A percentile compares a stretch with the other conserved stretches of the same genome.
Conservation (phyloP, 1,140 invertebrate species). For the silkworm (Bombyx mori) region DNA sequence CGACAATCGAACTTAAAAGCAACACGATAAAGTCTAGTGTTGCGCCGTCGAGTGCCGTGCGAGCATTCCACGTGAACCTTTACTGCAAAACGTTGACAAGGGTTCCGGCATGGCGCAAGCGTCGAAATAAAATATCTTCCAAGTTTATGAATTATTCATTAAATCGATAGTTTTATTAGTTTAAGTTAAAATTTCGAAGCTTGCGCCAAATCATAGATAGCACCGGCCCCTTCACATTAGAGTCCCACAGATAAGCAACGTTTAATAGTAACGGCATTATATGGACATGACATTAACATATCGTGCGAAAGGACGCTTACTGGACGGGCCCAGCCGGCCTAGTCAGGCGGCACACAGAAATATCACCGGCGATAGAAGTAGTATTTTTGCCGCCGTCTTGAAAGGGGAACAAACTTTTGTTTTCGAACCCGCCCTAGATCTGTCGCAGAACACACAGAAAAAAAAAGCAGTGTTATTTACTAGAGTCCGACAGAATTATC, state of each 20-base stretch:
- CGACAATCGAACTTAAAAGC: slow-evolving; percentile 44
- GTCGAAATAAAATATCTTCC: no score
- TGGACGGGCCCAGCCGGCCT: slow-evolving; percentile 21
- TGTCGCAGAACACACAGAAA: slow-evolving; percentile 70
- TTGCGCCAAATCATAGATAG: no score
- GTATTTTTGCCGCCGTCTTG: slow-evolving; percentile 78
- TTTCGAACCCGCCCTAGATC: slow-evolving; percentile 72
- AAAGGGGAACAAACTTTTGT: slow-evolving; percentile 77
- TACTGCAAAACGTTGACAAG: slow-evolving; percentile 7
- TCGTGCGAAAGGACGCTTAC: slow-evolving; percentile 56
- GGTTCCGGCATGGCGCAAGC: no score
- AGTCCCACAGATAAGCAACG: neutral
- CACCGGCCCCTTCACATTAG: no score
- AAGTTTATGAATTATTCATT: no score
- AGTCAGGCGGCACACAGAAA: slow-evolving; percentile 78
- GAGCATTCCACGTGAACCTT: slow-evolving; percentile 17
- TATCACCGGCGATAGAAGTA: slow-evolving; percentile 78
- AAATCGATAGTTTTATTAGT: no score
- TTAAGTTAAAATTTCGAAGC: no score
- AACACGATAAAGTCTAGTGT: slow-evolving; percentile 16
- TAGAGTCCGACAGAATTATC: slow-evolving; percentile 7
- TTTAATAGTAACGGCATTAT: slow-evolving; percentile 12
- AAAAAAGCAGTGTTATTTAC: slow-evolving; percentile 49
- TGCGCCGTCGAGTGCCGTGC: slow-evolving; percentile 36
- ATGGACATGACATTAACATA: slow-evolving; percentile 41